Evolutionary conservation across 2,888 invertebrate species (phyloP).

Genomic region (Andrena chrysosceles): DNA sequence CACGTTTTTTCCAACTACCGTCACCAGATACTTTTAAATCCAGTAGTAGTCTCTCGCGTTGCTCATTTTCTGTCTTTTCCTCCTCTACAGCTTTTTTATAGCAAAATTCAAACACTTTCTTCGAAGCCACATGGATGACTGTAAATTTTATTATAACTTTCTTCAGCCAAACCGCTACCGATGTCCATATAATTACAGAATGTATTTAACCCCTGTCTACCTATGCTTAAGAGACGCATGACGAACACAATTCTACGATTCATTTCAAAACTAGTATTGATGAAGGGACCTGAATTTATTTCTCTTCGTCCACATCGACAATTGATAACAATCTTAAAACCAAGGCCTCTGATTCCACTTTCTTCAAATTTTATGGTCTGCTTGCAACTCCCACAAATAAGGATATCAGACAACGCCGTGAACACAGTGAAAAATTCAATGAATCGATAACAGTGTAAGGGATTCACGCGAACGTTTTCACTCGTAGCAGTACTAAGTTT

Average conservation of each 20-base stretch:
- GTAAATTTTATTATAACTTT: conserved; percentile 7
- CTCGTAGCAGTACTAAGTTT: no score
- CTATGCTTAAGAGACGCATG: conserved; percentile 28
- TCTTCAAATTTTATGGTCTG: neutral
- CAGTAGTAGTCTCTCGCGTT: neutral
- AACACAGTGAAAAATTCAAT: conserved; percentile 12
- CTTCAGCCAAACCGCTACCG: neutral
- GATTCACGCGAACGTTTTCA: no score
- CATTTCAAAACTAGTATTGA: conserved; percentile 25
- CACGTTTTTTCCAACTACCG: conserved; percentile 17
- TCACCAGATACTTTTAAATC: conserved; percentile 25
- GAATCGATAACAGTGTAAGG: neutral
- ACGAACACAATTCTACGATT: conserved; percentile 31
- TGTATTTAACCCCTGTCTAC: conserved; percentile 8
- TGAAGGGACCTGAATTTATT: neutral
- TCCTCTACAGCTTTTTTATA: conserved; percentile 18
- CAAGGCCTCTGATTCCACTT: conserved; percentile 1
- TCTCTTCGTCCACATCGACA: no score
- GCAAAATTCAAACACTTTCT: conserved; percentile 5
- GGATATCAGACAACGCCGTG: neutral
- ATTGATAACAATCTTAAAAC: conserved; percentile 15
- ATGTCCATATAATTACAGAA: conserved; percentile 35
- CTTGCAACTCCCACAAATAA: conserved; percentile 2
- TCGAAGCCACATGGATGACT: conserved; percentile 9
- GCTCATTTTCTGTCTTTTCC: conserved; percentile 3